Base-by-base conservation (phyloP, 2,797 vertebrate genomes). In the Margarornis squamiger region DNA sequence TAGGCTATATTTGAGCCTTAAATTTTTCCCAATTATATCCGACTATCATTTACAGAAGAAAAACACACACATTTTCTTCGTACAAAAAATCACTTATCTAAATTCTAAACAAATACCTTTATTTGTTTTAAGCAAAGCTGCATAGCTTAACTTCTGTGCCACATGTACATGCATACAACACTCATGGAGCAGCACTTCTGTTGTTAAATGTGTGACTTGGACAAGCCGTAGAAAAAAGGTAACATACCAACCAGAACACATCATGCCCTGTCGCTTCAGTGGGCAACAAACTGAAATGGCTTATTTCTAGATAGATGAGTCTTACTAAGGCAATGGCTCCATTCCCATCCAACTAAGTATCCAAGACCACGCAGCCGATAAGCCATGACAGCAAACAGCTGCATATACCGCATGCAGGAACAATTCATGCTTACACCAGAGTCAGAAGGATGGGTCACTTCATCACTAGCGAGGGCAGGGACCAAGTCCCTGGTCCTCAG, bases 371-470 rank as follows among this genome's bases (percentile, higher is more conserved):
- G 0, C 52, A 29, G 51, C 0, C 59, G 39, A 5, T 15, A 17
- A 61, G 58, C 0, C 0, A 61, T 29, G 36, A 36, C 19, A 21
- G 65, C 61, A 32, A 70, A 51, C 24, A n/a, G 75, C 45, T 34
- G 43, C 41, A 24, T 0, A 18, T 24, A 51, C 5, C 0, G 0
- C 36, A 6, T 0, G 36, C 52, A 49, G 29, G 38, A 71, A 63
- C 3, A 4, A 36, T 18, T 36, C 54, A 16, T 0, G 0, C 14
- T 5, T 3, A 43, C 6, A 2, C 11, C 2, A 0, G 11, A 21
- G 13, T 2, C 17, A 12, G 2, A 54, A 9, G 4, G 43, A 58
- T 0, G 3, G 73, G 55, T 55, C 45, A 23, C 38, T 38, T 30
- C 39, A 23, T 13, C 1, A 1, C 1, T 9, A 61, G 46, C 2